A percentile compares a stretch with the other conserved stretches of the same genome.
Conservation (phyloP, 2,888 invertebrate species). For the Sussaba pulchella region DNA sequence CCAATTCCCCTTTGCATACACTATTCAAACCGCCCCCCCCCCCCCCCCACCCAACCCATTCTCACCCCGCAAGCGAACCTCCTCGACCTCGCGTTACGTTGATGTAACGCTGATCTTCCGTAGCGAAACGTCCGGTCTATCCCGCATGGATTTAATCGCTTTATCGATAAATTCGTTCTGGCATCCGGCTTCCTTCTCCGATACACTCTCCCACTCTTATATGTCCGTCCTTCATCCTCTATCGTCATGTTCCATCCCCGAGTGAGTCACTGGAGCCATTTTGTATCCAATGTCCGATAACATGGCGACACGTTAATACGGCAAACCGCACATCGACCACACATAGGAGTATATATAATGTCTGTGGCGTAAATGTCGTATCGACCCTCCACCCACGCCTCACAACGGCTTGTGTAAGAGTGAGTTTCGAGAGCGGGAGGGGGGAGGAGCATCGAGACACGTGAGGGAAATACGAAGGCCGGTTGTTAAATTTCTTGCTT, state of each 20-base stretch:
- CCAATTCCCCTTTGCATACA: slow-evolving; percentile 23
- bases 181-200: slow-evolving; percentile 22
- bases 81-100: slow-evolving; percentile 30
- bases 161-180: slow-evolving; percentile 67
- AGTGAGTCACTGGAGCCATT: slow-evolving; percentile 39
- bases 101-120: slow-evolving; percentile 62
- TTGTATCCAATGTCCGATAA: slow-evolving; percentile 61
- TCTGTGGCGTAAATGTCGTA: slow-evolving; percentile 24
- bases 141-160: slow-evolving; percentile 65
- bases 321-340: slow-evolving; percentile 50
- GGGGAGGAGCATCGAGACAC: slow-evolving; percentile 24
- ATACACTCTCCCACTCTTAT: neutral
- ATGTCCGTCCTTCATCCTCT: slow-evolving; percentile 6
- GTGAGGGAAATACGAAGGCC: slow-evolving; percentile 9
- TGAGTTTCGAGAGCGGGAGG: slow-evolving; percentile 4
- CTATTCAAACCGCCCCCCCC: neutral
- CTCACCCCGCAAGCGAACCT: too few species aligned
- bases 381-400: neutral
- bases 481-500: slow-evolving; percentile 27
- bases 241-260: slow-evolving; percentile 9
- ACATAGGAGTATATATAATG: slow-evolving; percentile 25
- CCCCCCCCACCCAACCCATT: neutral
- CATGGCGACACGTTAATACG: slow-evolving; percentile 54
- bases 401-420: too few species aligned
- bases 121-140: slow-evolving; percentile 50